These are phyloP conservation scores for Conopomorpha cramerella DNA, from an alignment of 1,140 invertebrate genomes.

Conservation along the genomic window DNA sequence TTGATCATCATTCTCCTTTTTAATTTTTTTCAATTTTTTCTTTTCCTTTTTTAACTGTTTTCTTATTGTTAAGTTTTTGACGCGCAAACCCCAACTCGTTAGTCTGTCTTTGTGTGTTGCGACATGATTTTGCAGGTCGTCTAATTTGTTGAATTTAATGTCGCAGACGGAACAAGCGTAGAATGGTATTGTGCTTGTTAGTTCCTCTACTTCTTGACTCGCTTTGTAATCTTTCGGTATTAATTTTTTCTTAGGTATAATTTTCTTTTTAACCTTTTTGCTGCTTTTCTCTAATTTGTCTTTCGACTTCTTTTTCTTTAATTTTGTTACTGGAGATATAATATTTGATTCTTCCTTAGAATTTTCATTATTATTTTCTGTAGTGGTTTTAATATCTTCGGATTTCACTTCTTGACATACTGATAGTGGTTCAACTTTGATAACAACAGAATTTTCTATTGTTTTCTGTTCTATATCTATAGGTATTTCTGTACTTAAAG, in stretches of 20 bases:
- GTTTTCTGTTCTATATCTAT: background rate
- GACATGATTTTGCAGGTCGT: constrained; percentile 34
- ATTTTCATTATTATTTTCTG: background rate
- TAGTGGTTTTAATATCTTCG: background rate
- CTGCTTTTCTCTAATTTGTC: background rate
- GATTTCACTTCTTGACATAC: background rate
- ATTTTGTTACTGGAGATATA: background rate
- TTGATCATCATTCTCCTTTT: constrained; percentile 19
- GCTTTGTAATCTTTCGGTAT: background rate
- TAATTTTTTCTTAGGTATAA: background rate
- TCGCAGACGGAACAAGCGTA: constrained; percentile 43
- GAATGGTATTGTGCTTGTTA: constrained; percentile 11
- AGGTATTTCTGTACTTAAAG: background rate
- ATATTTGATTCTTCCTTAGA: background rate
- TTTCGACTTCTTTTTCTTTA: background rate
- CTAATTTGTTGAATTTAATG: constrained; percentile 21
- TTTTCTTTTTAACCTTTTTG: background rate
- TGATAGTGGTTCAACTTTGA: too few species aligned
- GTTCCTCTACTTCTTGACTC: background rate
- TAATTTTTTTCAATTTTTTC: constrained; percentile 28
- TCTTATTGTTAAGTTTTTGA: constrained; percentile 31
- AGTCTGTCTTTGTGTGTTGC: constrained; percentile 33
- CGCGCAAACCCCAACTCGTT: constrained; percentile 35
- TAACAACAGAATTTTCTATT: background rate
- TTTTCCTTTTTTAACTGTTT: constrained; percentile 35